Conservation (phyloP, 2,888 invertebrate genomes). For the Ashinkailepas kermadecensis region DNA sequence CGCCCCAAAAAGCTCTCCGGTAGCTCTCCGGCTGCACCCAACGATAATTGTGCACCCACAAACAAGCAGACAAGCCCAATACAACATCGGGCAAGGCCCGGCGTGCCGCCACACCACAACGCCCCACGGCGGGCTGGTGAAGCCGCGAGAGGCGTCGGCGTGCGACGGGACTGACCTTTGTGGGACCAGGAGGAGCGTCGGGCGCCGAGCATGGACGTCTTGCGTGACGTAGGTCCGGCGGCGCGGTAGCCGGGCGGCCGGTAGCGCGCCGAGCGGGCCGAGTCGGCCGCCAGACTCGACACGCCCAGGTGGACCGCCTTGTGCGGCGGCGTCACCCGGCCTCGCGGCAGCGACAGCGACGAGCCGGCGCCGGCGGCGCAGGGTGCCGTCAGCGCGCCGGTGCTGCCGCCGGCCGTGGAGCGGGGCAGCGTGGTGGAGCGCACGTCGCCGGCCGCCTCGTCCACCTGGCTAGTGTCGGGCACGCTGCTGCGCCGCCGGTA, state of each 20-base stretch:
- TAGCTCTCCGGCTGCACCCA: no score
- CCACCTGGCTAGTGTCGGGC: conserved; percentile 45
- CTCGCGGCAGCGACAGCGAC: conserved; percentile 25
- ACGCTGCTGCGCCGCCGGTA: conserved; percentile 52
- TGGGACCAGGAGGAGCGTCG: not conserved
- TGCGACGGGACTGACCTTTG: conserved; percentile 12
- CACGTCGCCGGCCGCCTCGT: conserved; percentile 24
- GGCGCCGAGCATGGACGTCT: not conserved
- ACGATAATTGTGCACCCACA: no score
- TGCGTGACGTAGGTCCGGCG: not conserved
- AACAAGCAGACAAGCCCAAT: no score
- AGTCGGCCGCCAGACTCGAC: conserved; percentile 28
- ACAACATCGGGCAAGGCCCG: no score
- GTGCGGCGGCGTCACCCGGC: conserved; percentile 27
- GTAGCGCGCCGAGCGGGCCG: conserved; percentile 9
- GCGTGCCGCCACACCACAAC: no score
- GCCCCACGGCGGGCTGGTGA: no score
- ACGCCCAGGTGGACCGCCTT: conserved; percentile 43
- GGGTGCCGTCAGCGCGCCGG: conserved; percentile 1
- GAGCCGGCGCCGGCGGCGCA: conserved; percentile 34
- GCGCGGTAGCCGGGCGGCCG: not conserved
- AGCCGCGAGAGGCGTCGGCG: no score
- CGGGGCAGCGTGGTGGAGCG: conserved; percentile 36
- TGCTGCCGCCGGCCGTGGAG: conserved; percentile 40
- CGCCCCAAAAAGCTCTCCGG: no score